Evolutionary conservation across 2,888 invertebrate genomes (phyloP).

Genomic region (Galerucella calmariensis): DNA sequence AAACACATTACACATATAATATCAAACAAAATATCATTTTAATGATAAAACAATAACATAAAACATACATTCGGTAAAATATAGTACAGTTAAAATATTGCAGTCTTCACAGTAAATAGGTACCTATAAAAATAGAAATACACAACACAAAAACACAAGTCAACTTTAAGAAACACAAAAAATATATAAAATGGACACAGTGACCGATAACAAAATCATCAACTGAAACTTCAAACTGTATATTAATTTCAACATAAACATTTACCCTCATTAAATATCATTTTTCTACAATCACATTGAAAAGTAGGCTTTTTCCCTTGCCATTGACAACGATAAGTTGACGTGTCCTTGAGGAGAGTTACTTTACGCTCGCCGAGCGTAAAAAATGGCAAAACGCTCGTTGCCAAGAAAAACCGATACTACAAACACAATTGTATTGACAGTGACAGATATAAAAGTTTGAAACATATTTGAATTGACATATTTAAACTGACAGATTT

Average conservation of each 20-base stretch:
- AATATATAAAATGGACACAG: background rate
- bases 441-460: too few species aligned
- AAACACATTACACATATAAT: slow-evolving; percentile 46
- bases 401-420: too few species aligned
- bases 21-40: slow-evolving; percentile 42
- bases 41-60: slow-evolving; percentile 49
- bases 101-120: slow-evolving; percentile 48
- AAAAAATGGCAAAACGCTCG: too few species aligned
- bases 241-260: background rate
- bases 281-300: too few species aligned
- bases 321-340: too few species aligned
- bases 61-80: slow-evolving; percentile 46
- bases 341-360: too few species aligned
- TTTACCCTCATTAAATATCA: too few species aligned
- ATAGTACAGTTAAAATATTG: slow-evolving; percentile 48
- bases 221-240: background rate
- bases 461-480: too few species aligned
- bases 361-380: too few species aligned
- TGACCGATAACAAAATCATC: slow-evolving; percentile 8
- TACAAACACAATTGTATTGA: too few species aligned
- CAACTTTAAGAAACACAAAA: slow-evolving; percentile 5
- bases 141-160: slow-evolving; percentile 32
- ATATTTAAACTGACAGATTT: too few species aligned
- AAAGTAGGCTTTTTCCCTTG: too few species aligned
- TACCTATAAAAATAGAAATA: slow-evolving; percentile 37